Evolutionary conservation across 2,113 vertebrate species (phyloP), one percentile per base, ranked within the genome.

Genomic region (Gavia stellata): DNA sequence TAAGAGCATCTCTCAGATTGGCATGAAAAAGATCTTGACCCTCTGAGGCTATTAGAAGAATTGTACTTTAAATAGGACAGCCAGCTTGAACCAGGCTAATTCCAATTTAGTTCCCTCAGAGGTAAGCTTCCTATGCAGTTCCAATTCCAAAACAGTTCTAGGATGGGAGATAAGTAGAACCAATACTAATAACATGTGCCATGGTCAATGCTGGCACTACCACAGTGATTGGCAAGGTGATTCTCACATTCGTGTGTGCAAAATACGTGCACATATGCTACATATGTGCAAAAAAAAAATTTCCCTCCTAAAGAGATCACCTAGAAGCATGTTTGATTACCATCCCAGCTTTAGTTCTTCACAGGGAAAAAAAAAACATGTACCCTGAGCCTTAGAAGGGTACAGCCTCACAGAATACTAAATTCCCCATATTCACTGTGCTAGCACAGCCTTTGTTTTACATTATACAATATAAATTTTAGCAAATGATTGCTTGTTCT

Each of bases 321-420:
- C 25, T n/a, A 79, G 31, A 78, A 50, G 38, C n/a, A 72, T 3
- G 5, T 44, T 17, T 63, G 20, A 71, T 65, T 53, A 82, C 23
- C 44, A 53, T 21, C 44, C 81, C 3, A 56, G 67, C 61, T 77
- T 58, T 34, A 63, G 24, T 33, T 17, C 47, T 73, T 74, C 44
- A 59, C 2, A 6, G 13, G 6, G 5, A 1, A 8, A 8, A 24
- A 24, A 49, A 56, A 59, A 21, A 1, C 33, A 21, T 1, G 3
- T 8, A 52, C 7, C 23, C 36, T 42, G 9, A 59, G 17, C 26
- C 34, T 68, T 0, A 65, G 25, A 59, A 17, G 4, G n/a, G n/a
- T n/a, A 45, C 11, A 79, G 36, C 13, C 47, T 86, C 52, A 16
- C 29, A n/a, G n/a, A 93, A 81, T 28, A 52, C 55, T 42, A 28